Base-by-base conservation (phyloP, 2,888 invertebrate genomes). In the Stramonita haemastoma region DNA sequence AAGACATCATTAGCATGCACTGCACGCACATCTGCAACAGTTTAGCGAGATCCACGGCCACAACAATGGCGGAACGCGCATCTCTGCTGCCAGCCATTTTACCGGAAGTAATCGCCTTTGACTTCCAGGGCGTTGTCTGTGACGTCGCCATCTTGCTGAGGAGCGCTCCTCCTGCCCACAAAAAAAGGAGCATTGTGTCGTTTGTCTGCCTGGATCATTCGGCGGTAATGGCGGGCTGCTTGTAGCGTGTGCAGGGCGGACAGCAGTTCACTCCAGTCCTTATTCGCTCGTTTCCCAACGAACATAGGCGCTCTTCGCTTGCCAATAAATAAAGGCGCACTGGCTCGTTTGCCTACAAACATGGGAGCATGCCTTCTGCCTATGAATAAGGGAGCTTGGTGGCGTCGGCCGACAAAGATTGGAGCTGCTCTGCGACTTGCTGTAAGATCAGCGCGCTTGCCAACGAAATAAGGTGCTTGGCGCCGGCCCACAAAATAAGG, bases 121-220 rank as follows among this genome's bases (percentile, higher is more conserved):
- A 11, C 81, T n/a, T 83, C 70, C 56, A 87, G 36, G 6, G 57
- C 17, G 56, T 26, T 57, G 19, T 60, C 36, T 36, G 81, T 87
- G n/a, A 29, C 34, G 32, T n/a, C 32, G 0, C n/a, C n/a, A 46
- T 46, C 84, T 34, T 70, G 29, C 60, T 56, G 36, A 19, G 90
- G 88, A 11, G 87, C 32, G 66, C 88, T 87, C 29, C 93, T 85
- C 88, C 92, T 92, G 17, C 93, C 93, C 34, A 93, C 90, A 87
- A 93, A 93, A 57, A 92, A 85, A 0, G 93, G 93, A 17, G 92
- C 92, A 32, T 93, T 90, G 90, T 92, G 92, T 79, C 93, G 91
- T 84, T 93, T 93, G 32, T 90, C 90, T 2, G 90, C 87, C 84
- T 90, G 90, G 88, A 90, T 84, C 89, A 90, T 87, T 2, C 90